phyloP scores from a whole-genome alignment of 2,888 invertebrate species.

The Salticus scenicus region DNA sequence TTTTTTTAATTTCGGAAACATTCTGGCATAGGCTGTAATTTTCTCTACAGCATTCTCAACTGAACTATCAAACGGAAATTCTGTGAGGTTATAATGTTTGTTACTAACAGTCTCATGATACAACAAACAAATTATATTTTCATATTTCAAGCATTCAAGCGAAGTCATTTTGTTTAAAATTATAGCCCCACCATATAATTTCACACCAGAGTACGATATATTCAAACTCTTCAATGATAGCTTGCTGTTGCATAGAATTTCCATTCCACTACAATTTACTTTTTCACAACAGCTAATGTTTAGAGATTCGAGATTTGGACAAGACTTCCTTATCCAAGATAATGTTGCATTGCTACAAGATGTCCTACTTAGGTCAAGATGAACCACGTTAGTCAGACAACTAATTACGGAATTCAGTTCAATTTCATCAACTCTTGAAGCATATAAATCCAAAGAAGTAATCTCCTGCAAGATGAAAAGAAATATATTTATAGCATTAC shows the following conservation, averaged over 20 bases:
- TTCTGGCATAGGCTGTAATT: constrained; percentile 6
- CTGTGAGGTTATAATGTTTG: constrained; percentile 13
- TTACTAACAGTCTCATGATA: background rate
- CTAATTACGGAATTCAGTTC: constrained; percentile 26
- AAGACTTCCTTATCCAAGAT: constrained; percentile 19
- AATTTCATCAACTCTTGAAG: background rate
- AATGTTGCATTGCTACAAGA: background rate
- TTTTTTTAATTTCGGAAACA: constrained; percentile 25
- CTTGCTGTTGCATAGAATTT: background rate
- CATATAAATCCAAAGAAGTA: constrained; percentile 22
- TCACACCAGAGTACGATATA: background rate
- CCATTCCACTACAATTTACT: constrained; percentile 10
- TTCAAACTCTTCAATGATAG: constrained; percentile 15
- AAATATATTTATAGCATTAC: no score
- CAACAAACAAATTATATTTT: background rate
- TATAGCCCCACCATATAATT: background rate
- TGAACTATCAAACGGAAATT: background rate
- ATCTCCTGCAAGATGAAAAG: constrained; percentile 25
- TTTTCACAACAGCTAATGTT: constrained; percentile 19
- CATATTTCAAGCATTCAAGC: constrained; percentile 17
- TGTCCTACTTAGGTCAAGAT: constrained; percentile 19
- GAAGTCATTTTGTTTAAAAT: constrained; percentile 22
- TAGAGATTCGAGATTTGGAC: constrained; percentile 6
- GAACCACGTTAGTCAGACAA: constrained; percentile 28
- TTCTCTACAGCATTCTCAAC: background rate